Conservation (phyloP, 2,888 invertebrate species). For the Theodoxus fluviatilis region DNA sequence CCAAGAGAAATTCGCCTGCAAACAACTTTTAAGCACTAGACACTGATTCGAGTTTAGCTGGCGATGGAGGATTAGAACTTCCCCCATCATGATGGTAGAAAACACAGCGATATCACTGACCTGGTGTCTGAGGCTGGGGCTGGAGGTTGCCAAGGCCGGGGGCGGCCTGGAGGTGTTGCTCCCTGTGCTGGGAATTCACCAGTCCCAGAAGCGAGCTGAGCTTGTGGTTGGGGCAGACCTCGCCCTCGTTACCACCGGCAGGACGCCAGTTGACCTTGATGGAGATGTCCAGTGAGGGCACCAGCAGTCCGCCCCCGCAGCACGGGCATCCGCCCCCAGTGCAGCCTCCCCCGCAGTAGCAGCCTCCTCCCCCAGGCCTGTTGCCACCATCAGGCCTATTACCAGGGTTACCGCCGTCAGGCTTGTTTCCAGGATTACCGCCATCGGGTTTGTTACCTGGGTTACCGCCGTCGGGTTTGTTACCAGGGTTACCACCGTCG, state of each 20-base stretch:
- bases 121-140: too few relatives aligned
- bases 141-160: too few relatives aligned
- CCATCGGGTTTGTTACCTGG: slow-evolving; percentile 8
- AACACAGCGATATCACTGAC: too few relatives aligned
- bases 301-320: slow-evolving; percentile 4
- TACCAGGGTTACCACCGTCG: background rate
- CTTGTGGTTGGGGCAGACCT: slow-evolving; percentile 21
- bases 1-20: too few relatives aligned
- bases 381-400: background rate
- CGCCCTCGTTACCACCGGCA: slow-evolving; percentile 2
- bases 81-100: too few relatives aligned
- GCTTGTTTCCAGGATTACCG: too few relatives aligned
- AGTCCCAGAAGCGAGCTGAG: slow-evolving; percentile 20
- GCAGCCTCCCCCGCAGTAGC: too few relatives aligned
- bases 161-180: slow-evolving; percentile 12
- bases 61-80: too few relatives aligned
- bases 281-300: slow-evolving; percentile 19
- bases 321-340: too few relatives aligned
- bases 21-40: too few relatives aligned
- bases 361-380: slow-evolving; percentile 12
- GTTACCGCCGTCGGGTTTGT: background rate
- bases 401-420: slow-evolving; percentile 5
- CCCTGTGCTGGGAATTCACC: too few relatives aligned
- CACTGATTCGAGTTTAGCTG: too few relatives aligned
- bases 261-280: slow-evolving; percentile 17